phyloP scores from a whole-genome alignment of 2,888 invertebrate species.

The Mesorhabditis sp. region DNA sequence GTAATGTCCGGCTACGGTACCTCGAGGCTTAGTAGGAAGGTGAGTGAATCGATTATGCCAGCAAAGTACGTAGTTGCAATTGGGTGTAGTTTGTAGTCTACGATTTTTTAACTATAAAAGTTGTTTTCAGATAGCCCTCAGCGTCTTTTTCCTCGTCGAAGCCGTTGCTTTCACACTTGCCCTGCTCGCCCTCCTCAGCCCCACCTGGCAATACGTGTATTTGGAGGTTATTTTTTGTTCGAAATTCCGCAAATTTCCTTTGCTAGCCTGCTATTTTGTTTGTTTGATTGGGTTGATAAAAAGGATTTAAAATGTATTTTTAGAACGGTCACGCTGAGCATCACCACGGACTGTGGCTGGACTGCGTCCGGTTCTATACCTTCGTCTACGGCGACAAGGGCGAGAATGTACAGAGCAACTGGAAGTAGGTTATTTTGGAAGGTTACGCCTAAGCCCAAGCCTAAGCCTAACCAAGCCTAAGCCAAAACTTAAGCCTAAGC shows the following conservation, averaged over 20 bases:
- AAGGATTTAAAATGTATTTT: too few species aligned
- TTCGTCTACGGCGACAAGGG: conserved; percentile 52
- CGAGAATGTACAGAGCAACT: conserved; percentile 52
- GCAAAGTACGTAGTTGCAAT: neutral
- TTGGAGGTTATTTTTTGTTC: conserved; percentile 36
- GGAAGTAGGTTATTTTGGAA: neutral
- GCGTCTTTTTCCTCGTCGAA: conserved; percentile 43
- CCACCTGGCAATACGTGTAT: conserved; percentile 55
- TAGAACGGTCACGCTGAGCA: conserved; percentile 56
- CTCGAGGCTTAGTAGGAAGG: neutral
- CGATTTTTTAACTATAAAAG: conserved; percentile 14
- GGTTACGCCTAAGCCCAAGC: neutral
- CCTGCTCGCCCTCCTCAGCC: conserved; percentile 47
- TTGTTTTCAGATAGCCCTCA: conserved; percentile 33
- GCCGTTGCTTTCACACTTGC: conserved; percentile 47
- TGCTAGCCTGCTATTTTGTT: too few species aligned
- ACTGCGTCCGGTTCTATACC: conserved; percentile 56
- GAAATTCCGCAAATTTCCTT: neutral
- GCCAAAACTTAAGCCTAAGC: too few species aligned
- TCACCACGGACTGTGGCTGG: conserved; percentile 56
- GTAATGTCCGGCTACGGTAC: neutral
- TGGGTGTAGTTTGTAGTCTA: neutral
- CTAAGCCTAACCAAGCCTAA: too few species aligned
- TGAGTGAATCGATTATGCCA: neutral
- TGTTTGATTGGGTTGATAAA: too few species aligned